Conservation (phyloP, 2,113 vertebrate species). For the Kryptolebias marmoratus region DNA sequence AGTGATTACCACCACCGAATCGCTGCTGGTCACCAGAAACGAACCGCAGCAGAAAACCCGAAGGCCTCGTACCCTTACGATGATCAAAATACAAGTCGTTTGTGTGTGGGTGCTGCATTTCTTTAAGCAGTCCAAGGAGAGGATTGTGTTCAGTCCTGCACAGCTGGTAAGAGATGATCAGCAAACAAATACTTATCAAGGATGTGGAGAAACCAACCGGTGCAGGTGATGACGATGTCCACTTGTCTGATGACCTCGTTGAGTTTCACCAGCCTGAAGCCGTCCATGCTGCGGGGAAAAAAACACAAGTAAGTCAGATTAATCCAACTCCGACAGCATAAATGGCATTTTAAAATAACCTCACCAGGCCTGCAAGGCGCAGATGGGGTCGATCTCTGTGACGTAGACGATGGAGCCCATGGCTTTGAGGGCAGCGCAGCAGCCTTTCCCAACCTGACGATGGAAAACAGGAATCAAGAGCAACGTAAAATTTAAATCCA, state of each 20-base stretch:
- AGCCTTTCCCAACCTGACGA: conserved; percentile 93
- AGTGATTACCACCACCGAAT: conserved; percentile 5
- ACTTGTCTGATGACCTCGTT: conserved; percentile 97
- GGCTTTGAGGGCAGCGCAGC: conserved; percentile 95
- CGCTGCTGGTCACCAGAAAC: neutral
- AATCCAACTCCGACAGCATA: rapidly evolving
- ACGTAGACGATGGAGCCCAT: conserved; percentile 99
- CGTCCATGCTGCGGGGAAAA: conserved; percentile 89
- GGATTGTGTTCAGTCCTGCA: neutral
- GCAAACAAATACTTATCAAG: neutral
- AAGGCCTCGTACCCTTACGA: neutral
- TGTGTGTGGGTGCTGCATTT: neutral
- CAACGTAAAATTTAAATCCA: too few relatives aligned
- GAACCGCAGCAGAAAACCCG: neutral
- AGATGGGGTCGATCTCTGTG: conserved; percentile 98
- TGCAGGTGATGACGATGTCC: conserved; percentile 98
- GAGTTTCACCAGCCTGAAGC: conserved; percentile 97
- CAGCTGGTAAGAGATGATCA: neutral
- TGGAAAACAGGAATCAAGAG: rapidly evolving
- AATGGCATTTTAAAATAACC: neutral
- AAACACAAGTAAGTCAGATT: conserved; percentile 1
- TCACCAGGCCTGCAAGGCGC: conserved; percentile 97
- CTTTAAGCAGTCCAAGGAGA: neutral
- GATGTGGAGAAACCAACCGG: conserved; percentile 77
- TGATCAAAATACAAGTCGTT: neutral